Base-by-base conservation (phyloP, 2,113 vertebrate genomes). In the Sinocyclocheilus anophthalmus region DNA sequence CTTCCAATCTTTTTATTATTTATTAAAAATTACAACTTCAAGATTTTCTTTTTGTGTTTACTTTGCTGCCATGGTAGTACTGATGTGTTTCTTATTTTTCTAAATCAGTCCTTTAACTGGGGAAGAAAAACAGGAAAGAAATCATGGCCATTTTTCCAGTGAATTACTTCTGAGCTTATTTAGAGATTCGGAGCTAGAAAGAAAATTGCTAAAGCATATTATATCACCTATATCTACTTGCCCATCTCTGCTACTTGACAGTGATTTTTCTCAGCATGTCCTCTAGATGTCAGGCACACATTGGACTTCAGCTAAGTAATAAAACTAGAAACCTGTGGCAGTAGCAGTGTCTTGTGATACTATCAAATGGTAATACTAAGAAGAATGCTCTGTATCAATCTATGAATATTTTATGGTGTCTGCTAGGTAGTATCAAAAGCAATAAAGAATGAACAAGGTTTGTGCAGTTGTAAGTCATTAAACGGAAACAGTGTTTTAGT, bases 261-360 rank as follows among this genome's bases (percentile, higher is more conserved):
- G 42, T 24, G 72, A 14, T 39, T 9, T 53, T 76, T 18, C 13
- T 55, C n/a, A 30, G 37, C 55, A 55, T 55, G 24, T 57, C 76
- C 76, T 78, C 76, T 78, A 78, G 76, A 55, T 78, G 76, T 55
- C 76, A 78, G 76, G 24, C 76, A 55, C 20, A 9, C 26, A 77
- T 53, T 53, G 18, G 16, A 20, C 55, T 20, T 57, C 55, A 7
- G 18, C 18, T 57, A 3, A 63, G 2, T 10, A 63, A 26, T 13
- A 26, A 26, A 26, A 65, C 26, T 5, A 65, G n/a, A 26, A 65
- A 13, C 11, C 11, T 14, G 24, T 65, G 18, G 61, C 24, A 65
- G 61, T 65, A 26, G 24, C 24, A 65, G n/a, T 24, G 61, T 26
- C 26, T 1, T 26, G 12, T 26, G 11, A 65, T 65, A 12, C 18